Evolutionary conservation across 1,140 invertebrate species (phyloP), one percentile per base, ranked within the genome.

Genomic region (Aphis gossypii): DNA sequence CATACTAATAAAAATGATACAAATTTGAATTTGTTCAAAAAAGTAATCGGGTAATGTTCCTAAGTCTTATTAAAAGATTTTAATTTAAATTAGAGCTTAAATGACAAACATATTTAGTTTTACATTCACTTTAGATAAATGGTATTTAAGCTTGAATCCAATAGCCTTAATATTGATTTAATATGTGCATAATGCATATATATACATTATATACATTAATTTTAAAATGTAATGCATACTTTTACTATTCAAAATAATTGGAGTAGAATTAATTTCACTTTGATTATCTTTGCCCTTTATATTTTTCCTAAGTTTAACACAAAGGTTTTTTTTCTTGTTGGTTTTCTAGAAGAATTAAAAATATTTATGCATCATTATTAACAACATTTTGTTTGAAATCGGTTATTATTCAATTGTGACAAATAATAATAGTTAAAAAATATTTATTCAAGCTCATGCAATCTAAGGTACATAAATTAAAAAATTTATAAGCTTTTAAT

Each of bases 191-290:
- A 41, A 41, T 41, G 38, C 38, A 41, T 1, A 41, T 41, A 1
- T 41, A 41, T 7, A 3, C 20, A 82, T 20, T 30, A 68, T n/a
- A 68, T 30, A 11, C 9, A 68, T 68, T n/a, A 30, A n/a, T 68
- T 46, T 86, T 86, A 68, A 68, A 90, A 68, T 60, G n/a, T 30
- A n/a, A 90, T 46, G 20, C 38, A 60, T 90, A 68, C 54, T 60
- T 56, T 56, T 90, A 44, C 25, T 90, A 90, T 60, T 90, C 68
- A 68, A 44, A 68, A 44, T 60, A 90, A 46, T 90, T 44, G 23
- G 6, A 44, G 51, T 89, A 54, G 35, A 51, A 88, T 88, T 35
- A 51, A 25, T 88, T 21, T 48, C 38, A 25, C 30, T 90, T 41
- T 60, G 25, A 14, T 14, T 68, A 44, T 60, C 60, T n/a, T 48